Evolutionary conservation across 2,113 vertebrate species (phyloP), one percentile per base, ranked within the genome.

Genomic region (Probosciger aterrimus): DNA sequence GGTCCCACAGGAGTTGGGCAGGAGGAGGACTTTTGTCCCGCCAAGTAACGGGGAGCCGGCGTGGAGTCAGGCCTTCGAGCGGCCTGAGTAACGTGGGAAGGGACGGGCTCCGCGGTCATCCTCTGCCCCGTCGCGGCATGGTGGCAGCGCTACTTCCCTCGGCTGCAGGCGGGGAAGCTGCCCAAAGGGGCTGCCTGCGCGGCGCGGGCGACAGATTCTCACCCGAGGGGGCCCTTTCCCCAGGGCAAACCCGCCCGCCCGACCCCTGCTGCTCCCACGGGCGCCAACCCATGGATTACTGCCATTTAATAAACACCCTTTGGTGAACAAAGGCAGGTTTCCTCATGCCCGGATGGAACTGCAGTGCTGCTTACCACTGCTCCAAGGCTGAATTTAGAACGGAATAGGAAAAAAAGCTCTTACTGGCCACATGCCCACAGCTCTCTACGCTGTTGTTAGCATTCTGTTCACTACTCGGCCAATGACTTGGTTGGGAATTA

Each of bases 371-470:
- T 57, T 25, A 27, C 31, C 18, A 4, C 39, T n/a, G 28, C 47
- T 55, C 43, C 22, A 3, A 50, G 43, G 14, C n/a, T 37, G 39
- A 3, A 6, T 88, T 80, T 47, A 35, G 14, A 4, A 35, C 10
- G 12, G 18, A 62, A 77, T 0, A 49, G 37, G 35, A 5, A 18
- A 31, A 41, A 43, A 28, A 18, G 1, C 7, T 10, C 23, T 20
- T 33, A 8, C 23, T 43, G 49, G 23, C 43, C 6, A 2, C 2
- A 6, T 0, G 1, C 4, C 20, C 14, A 12, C 19, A 49, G 52
- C n/a, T 6, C 20, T 8, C 28, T 4, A 14, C 2, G 13, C 52
- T 13, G 43, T 11, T 28, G 23, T 18, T 18, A 19, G 24, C 0
- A 0, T 52, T 22, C 30, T 33, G 31, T n/a, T 64, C 18, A 14